phyloP scores from a whole-genome alignment of 1,140 invertebrate genomes.

The Lucilia sericata region DNA sequence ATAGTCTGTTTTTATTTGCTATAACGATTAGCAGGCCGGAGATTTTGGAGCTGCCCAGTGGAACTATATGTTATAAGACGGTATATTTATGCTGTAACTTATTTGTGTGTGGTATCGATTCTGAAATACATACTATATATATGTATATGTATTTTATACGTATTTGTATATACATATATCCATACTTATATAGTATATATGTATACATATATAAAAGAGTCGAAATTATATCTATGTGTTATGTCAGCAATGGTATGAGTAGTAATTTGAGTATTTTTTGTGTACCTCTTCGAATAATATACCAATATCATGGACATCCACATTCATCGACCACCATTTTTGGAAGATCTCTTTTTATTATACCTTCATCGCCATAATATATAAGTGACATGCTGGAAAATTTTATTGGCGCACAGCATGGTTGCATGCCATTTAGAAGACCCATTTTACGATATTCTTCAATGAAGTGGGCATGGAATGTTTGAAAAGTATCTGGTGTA shows the following conservation, averaged over 20 bases:
- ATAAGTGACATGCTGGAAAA: conserved; percentile 93
- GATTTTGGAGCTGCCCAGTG: background rate
- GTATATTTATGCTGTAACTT: background rate
- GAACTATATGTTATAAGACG: background rate
- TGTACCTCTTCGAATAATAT: too few relatives aligned
- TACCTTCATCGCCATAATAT: conserved; percentile 92
- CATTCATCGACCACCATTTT: conserved; percentile 98
- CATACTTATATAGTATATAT: too few relatives aligned
- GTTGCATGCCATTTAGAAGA: conserved; percentile 80
- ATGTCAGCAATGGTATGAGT: background rate
- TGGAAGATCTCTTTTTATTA: conserved; percentile 93
- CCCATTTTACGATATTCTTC: conserved; percentile 87
- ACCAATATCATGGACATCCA: conserved; percentile 82
- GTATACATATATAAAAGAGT: background rate
- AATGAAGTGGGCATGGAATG: conserved; percentile 90
- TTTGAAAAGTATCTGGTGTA: conserved; percentile 86
- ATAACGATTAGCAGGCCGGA: background rate
- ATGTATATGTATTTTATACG: too few relatives aligned
- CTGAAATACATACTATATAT: too few relatives aligned
- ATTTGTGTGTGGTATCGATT: background rate
- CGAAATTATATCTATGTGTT: too few relatives aligned
- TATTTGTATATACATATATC: too few relatives aligned
- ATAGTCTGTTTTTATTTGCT: background rate
- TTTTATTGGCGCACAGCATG: conserved; percentile 94
- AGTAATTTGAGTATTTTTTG: too few relatives aligned